Conservation (phyloP, 2,797 vertebrate genomes). For the Lutjanus campechanus region DNA sequence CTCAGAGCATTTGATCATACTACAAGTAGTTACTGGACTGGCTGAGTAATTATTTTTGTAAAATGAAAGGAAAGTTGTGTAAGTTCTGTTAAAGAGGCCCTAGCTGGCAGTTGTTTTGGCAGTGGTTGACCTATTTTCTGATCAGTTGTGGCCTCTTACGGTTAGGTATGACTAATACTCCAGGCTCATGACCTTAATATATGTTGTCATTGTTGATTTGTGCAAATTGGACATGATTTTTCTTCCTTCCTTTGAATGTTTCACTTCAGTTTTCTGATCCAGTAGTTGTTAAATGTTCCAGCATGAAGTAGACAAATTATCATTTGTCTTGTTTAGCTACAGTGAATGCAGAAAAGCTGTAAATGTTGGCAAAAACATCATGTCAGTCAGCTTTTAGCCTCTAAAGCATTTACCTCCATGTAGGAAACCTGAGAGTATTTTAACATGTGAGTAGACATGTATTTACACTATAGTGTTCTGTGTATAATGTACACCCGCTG, state of each 20-base stretch:
- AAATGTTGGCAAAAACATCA: conserved; percentile 39
- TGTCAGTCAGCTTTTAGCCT: conserved; percentile 41
- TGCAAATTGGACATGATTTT: conserved; percentile 26
- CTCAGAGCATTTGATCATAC: conserved; percentile 8
- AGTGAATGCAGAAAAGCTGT: conserved; percentile 21
- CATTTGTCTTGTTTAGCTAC: conserved; percentile 40
- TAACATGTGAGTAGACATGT: conserved; percentile 71
- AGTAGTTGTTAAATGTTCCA: conserved; percentile 41
- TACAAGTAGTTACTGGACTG: conserved; percentile 17
- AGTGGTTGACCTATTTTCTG: conserved; percentile 57
- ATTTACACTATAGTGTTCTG: conserved; percentile 76
- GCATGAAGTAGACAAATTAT: conserved; percentile 15
- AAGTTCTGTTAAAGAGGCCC: conserved; percentile 26
- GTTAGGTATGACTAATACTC: conserved; percentile 72
- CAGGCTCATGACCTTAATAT: conserved; percentile 44
- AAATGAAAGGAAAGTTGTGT: conserved; percentile 52
- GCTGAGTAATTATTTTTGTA: conserved; percentile 48
- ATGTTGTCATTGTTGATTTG: conserved; percentile 57
- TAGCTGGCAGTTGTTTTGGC: conserved; percentile 65
- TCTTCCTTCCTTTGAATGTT: conserved; percentile 4
- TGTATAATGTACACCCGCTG: conserved; percentile 71
- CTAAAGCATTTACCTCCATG: conserved; percentile 46
- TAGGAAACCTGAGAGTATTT: conserved; percentile 69
- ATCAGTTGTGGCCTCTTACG: conserved; percentile 70
- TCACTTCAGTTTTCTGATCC: conserved; percentile 12